A percentile compares a stretch with the other conserved stretches of the same genome.
Conservation (phyloP, 2,888 invertebrate species). For the Drosophila buzzatii region DNA sequence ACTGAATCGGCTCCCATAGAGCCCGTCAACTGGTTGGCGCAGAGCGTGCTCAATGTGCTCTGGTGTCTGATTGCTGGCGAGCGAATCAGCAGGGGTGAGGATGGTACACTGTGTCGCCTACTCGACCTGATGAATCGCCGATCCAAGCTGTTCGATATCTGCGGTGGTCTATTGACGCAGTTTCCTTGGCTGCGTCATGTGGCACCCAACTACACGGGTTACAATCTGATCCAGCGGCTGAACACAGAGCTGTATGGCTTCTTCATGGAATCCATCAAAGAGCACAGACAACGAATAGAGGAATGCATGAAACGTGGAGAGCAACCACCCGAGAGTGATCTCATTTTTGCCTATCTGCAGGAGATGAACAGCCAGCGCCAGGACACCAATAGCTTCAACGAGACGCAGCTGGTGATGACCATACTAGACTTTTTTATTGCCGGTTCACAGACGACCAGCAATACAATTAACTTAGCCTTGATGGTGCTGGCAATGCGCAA, state of each 20-base stretch:
- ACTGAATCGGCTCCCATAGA: conserved; percentile 70
- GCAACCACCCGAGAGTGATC: conserved; percentile 85
- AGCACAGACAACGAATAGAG: conserved; percentile 85
- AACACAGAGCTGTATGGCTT: conserved; percentile 87
- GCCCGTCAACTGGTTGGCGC: conserved; percentile 85
- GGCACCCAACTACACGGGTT: conserved; percentile 88
- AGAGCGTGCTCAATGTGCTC: conserved; percentile 88
- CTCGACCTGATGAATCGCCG: conserved; percentile 86
- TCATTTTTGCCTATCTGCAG: conserved; percentile 88
- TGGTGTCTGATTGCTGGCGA: conserved; percentile 88
- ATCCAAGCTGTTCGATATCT: conserved; percentile 87
- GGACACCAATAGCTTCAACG: conserved; percentile 84
- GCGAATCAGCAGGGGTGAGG: conserved; percentile 85
- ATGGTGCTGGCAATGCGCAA: conserved; percentile 87
- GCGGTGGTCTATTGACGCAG: conserved; percentile 87
- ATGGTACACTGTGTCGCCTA: conserved; percentile 85
- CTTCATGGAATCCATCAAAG: conserved; percentile 87
- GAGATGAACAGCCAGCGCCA: conserved; percentile 86
- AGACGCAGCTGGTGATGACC: conserved; percentile 88
- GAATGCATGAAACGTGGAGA: conserved; percentile 84
- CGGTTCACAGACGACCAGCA: conserved; percentile 88
- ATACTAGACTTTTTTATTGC: conserved; percentile 90
- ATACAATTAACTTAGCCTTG: conserved; percentile 88
- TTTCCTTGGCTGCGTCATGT: conserved; percentile 88
- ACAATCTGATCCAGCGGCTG: conserved; percentile 87